These are phyloP conservation scores for Macroramphosus scolopax DNA, from an alignment of 2,797 vertebrate genomes.

Conservation along the genomic window DNA sequence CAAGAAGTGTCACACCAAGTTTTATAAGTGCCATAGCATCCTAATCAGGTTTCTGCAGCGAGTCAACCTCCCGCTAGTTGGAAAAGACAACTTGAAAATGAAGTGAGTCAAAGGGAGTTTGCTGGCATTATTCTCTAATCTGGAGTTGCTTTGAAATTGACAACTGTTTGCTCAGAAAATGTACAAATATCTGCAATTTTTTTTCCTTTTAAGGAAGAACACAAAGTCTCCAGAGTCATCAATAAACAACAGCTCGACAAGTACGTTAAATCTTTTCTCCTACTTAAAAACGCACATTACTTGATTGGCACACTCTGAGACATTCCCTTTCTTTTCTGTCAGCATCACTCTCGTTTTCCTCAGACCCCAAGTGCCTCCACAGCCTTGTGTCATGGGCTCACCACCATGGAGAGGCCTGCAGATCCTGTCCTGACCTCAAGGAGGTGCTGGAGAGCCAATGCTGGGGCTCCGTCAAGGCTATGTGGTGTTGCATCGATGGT, in stretches of 20 bases:
- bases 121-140: too few relatives aligned
- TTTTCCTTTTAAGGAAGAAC: conserved; percentile 58
- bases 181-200: background rate
- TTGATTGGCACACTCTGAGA: background rate
- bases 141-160: too few relatives aligned
- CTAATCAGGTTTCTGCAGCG: conserved; percentile 88
- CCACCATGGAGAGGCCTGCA: conserved; percentile 81
- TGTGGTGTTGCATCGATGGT: conserved; percentile 87
- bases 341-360: conserved; percentile 70
- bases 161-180: too few relatives aligned
- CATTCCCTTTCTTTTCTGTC: conserved; percentile 2
- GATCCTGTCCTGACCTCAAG: conserved; percentile 81
- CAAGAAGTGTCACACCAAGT: conserved; percentile 92
- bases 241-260: conserved; percentile 24
- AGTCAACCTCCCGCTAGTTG: conserved; percentile 82
- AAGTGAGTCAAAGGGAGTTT: conserved; percentile 64
- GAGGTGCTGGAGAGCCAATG: conserved; percentile 85
- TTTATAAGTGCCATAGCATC: conserved; percentile 92
- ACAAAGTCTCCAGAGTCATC: conserved; percentile 38
- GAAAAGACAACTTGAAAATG: conserved; percentile 60
- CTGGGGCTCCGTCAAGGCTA: conserved; percentile 81
- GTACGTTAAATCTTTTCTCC: conserved; percentile 32
- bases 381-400: conserved; percentile 89
- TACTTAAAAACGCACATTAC: background rate
- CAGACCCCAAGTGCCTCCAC: conserved; percentile 84